Base-by-base conservation (phyloP, 2,888 invertebrate genomes). In the Argyra leucocephala region DNA sequence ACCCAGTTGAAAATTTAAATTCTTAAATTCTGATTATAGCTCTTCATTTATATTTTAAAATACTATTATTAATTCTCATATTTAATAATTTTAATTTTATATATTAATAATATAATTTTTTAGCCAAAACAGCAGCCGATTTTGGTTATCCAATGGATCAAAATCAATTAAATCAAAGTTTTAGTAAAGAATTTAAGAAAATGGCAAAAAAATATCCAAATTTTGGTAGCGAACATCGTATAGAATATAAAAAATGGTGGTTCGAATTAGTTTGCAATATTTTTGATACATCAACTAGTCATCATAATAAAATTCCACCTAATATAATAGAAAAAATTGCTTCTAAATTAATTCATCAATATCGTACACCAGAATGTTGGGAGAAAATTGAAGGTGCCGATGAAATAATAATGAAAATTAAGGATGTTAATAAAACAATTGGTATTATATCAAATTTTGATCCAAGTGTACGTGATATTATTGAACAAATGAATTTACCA, bases 391-490 rank as follows among this genome's bases (percentile, higher is more conserved):
- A 85, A 12, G 88, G 89, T 7, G 83, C 84, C 6, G 73, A 80
- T 22, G 83, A 85, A 22, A 77, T 93, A 15, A 68, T 80, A 6
- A 76, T 83, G 6, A 80, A 82, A 67, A 76, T 93, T 0, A 74
- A 74, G 0, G 31, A 70, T 5, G 65, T 70, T 4, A 72, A 72
- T 22, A 78, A 79, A 65, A 70, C 66, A 26, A 71, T 93, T 48
- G 96, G 94, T 3, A 84, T 93, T 0, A 88, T 96, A 70, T 95
- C 95, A 1, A 96, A 96, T 80, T 93, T 89, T 78, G 96, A 96
- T 80, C 88, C 92, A 22, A 83, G 94, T 48, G 80, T 96, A 2
- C 81, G 84, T 63, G 80, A 81, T 18, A 85, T 94, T 68, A 81
- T 96, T 23, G 69, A 77, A 3, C 18, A 23, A 23, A 60, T 60